Evolutionary conservation across 2,113 vertebrate species (phyloP).

Genomic region (Morone saxatilis): DNA sequence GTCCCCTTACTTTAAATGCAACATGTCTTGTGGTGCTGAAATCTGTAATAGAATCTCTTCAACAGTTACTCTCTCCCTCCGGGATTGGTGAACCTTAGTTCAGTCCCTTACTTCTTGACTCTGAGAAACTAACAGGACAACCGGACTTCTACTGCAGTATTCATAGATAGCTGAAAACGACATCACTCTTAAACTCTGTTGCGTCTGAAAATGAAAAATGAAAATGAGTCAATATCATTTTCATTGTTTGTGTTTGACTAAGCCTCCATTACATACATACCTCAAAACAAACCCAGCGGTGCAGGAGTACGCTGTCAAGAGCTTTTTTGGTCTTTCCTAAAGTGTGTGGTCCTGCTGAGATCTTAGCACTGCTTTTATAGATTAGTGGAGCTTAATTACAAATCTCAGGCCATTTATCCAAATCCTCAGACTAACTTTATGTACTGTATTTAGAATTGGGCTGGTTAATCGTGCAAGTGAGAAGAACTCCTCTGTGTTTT

Average conservation of each 20-base stretch:
- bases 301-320: not conserved
- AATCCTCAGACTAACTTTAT: slow-evolving; percentile 21
- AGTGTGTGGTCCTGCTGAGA: slow-evolving; percentile 19
- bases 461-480: slow-evolving; percentile 20
- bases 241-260: not conserved
- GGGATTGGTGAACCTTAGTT: slow-evolving; percentile 13
- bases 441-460: slow-evolving; percentile 4
- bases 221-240: not conserved
- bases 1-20: slow-evolving; percentile 41
- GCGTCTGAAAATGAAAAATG: not conserved
- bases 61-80: slow-evolving; percentile 30
- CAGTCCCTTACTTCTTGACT: slow-evolving; percentile 9
- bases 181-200: slow-evolving; percentile 10
- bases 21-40: slow-evolving; percentile 55
- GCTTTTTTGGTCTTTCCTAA: not conserved
- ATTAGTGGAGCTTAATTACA: slow-evolving; percentile 42
- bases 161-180: not conserved
- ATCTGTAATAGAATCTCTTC: slow-evolving; percentile 31
- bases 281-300: slow-evolving; percentile 1
- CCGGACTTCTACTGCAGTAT: not conserved
- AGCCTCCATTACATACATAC: not conserved
- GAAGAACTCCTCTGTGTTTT: slow-evolving; percentile 19
- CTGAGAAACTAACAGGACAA: slow-evolving; percentile 12
- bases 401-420: slow-evolving; percentile 28
- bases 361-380: slow-evolving; percentile 21